phyloP scores from a whole-genome alignment of 2,888 invertebrate species.

The Strigamia transsilvanica region DNA sequence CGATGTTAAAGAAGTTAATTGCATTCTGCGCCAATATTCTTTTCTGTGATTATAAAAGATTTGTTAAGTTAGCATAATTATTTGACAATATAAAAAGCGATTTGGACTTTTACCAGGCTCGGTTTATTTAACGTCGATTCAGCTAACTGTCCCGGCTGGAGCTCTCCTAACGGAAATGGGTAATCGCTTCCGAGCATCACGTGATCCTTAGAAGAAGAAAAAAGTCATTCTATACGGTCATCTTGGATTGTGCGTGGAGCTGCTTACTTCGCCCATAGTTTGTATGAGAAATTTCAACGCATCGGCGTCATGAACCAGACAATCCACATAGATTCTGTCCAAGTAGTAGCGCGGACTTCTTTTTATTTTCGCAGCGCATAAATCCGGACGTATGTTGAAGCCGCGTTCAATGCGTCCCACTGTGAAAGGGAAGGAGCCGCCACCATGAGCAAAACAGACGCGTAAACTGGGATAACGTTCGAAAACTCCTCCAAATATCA shows the following conservation, averaged over 20 bases:
- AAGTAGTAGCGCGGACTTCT: slow-evolving; percentile 64
- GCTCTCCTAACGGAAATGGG: slow-evolving; percentile 69
- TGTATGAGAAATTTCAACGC: slow-evolving; percentile 66
- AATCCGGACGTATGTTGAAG: slow-evolving; percentile 67
- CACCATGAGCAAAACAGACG: slow-evolving; percentile 69
- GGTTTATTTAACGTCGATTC: slow-evolving; percentile 60
- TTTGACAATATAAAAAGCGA: not conserved
- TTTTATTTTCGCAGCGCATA: slow-evolving; percentile 67
- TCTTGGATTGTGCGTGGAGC: too few species aligned
- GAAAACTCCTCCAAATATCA: slow-evolving; percentile 69
- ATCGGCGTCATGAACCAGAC: slow-evolving; percentile 67
- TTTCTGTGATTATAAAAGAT: slow-evolving; percentile 60
- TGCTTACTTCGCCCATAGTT: slow-evolving; percentile 67
- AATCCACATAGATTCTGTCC: slow-evolving; percentile 67
- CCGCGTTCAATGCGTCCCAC: slow-evolving; percentile 67
- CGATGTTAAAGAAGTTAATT: slow-evolving; percentile 63
- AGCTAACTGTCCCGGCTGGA: slow-evolving; percentile 66
- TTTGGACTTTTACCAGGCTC: slow-evolving; percentile 56
- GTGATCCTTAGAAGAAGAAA: slow-evolving; percentile 62
- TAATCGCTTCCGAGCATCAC: slow-evolving; percentile 69
- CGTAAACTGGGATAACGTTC: slow-evolving; percentile 62
- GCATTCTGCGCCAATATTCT: slow-evolving; percentile 64
- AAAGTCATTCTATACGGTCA: too few species aligned
- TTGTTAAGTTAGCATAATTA: not conserved
- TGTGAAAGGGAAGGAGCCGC: slow-evolving; percentile 68